These are phyloP conservation scores for Varecia variegata DNA, from an alignment of 2,797 vertebrate species.

Conservation along the genomic window DNA sequence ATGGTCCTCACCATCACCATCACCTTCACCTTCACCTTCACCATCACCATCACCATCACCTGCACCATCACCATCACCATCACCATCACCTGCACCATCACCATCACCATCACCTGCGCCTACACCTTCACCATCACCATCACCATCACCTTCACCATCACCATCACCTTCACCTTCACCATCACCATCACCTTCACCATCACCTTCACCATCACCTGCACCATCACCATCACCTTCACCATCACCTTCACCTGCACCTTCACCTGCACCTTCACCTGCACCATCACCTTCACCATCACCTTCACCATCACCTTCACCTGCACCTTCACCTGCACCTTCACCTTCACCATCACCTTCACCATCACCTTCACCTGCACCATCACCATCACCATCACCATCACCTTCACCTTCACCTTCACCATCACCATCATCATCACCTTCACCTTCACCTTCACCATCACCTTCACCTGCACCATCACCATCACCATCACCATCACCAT, in stretches of 20 bases:
- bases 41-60: too few species aligned
- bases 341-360: neutral
- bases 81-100: too few species aligned
- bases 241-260: neutral
- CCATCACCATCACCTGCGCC: neutral
- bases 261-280: neutral
- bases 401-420: fast-evolving
- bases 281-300: too few species aligned
- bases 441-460: neutral
- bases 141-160: too few species aligned
- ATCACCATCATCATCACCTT: fast-evolving
- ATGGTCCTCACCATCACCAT: too few species aligned
- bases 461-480: fast-evolving
- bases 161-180: neutral
- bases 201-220: neutral
- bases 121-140: neutral
- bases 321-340: neutral
- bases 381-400: too few species aligned
- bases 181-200: too few species aligned
- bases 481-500: too few species aligned
- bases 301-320: fast-evolving
- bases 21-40: fast-evolving
- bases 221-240: too few species aligned
- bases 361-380: fast-evolving
- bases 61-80: neutral